Evolutionary conservation across 2,797 vertebrate genomes (phyloP), one percentile per base, ranked within the genome.

Genomic region (Calcarius lapponicus): DNA sequence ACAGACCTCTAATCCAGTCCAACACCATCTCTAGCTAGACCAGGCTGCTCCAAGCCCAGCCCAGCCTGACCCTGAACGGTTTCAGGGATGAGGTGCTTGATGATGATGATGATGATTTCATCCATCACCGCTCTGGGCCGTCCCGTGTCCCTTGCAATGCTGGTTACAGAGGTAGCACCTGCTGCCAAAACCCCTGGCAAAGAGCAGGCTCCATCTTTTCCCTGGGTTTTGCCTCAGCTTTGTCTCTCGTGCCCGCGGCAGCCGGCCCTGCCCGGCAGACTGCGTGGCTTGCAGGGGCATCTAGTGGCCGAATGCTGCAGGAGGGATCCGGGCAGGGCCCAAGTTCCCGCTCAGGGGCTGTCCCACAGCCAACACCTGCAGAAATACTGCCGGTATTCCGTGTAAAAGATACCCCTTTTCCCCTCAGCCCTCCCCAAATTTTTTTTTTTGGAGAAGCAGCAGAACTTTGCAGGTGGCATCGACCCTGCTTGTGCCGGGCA

Each of bases 221-320:
- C 67, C n/a, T 38, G 45, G 21, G 5, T 17, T 22, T 53, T 48
- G 32, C n/a, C 82, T 88, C 82, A 45, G 82, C 54, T 56, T 81
- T 45, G 43, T 51, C 29, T 31, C 82, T 32, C 9, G 40, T 48
- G 75, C 74, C 76, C 51, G 88, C 24, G 6, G 16, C 82, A 28
- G 61, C 80, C 78, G 2, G 70, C 86, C 2, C 7, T 82, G 78
- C 80, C 91, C 91, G 1, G 76, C 71, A 36, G 53, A 60, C 91
- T 71, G 53, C 31, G 3, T 51, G 90, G 96, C 91, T 74, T 90
- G 90, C 85, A 92, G 95, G 86, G 96, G 93, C 96, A 96, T 92
- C 96, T 96, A 96, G 94, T 95, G 96, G 96, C 88, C 75, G 90
- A 56, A 70, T 0, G 40, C 65, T 71, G 86, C 15, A 81, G 15